A percentile compares a stretch with the other conserved stretches of the same genome.
These are phyloP conservation scores for Pangasius mekongensis DNA, from an alignment of 2,797 vertebrate genomes.

Conservation along the genomic window DNA sequence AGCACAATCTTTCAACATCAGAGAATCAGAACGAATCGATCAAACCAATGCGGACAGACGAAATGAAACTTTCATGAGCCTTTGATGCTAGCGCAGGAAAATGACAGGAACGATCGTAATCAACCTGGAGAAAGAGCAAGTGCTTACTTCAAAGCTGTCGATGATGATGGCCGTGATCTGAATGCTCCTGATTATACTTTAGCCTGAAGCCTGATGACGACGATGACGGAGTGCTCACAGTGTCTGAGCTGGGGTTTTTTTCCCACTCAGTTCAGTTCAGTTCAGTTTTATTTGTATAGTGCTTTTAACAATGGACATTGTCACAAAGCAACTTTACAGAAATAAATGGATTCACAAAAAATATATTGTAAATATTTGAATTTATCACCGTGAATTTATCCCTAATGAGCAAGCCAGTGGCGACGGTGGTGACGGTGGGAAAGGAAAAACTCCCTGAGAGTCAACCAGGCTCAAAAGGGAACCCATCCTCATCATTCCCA, in stretches of 20 bases:
- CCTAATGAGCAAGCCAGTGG: no score
- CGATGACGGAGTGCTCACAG: background rate
- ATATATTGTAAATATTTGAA: no score
- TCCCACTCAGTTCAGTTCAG: background rate
- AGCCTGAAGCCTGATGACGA: background rate
- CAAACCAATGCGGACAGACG: background rate
- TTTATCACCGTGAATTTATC: no score
- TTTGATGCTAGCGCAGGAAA: constrained; percentile 15
- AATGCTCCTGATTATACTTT: background rate
- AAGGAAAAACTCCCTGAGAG: no score
- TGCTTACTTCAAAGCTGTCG: constrained; percentile 13
- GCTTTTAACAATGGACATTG: no score
- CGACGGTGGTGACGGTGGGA: no score
- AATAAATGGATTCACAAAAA: no score
- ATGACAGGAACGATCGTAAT: background rate
- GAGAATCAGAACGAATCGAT: background rate
- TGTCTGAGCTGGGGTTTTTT: background rate
- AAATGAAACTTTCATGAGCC: background rate
- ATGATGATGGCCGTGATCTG: background rate
- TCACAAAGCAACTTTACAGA: no score
- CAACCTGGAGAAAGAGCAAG: background rate
- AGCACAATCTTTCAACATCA: background rate
- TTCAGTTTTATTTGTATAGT: no score
- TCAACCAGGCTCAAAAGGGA: no score
- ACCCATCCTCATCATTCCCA: background rate